Evolutionary conservation across 2,113 vertebrate genomes (phyloP).

Genomic region (Albula glossodonta): DNA sequence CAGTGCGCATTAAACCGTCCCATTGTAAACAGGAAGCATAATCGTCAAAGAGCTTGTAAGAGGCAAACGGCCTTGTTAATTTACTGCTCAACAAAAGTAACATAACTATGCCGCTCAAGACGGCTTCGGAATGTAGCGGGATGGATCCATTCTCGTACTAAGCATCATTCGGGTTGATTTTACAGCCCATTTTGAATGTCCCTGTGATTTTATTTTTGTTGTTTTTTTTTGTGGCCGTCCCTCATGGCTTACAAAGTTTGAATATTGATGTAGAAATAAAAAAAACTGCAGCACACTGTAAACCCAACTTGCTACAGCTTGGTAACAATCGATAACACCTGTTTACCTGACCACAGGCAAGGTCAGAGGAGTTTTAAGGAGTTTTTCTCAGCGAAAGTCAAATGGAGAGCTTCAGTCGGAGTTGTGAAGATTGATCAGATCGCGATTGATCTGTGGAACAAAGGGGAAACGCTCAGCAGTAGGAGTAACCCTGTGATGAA

Average conservation of each 20-base stretch:
- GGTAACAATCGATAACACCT: constrained; percentile 66
- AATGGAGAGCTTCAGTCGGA: constrained; percentile 68
- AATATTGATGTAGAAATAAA: constrained; percentile 60
- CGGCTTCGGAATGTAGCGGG: not conserved
- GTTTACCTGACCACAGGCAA: constrained; percentile 59
- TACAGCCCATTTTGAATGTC: not conserved
- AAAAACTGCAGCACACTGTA: constrained; percentile 51
- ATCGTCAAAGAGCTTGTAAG: constrained; percentile 34
- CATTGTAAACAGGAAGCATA: constrained; percentile 23
- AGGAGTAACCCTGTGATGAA: not conserved
- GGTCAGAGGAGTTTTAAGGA: constrained; percentile 78
- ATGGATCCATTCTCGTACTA: not conserved
- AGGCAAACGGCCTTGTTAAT: constrained; percentile 14
- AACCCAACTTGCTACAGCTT: constrained; percentile 64
- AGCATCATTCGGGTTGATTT: not conserved
- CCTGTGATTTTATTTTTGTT: not conserved
- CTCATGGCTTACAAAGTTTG: constrained; percentile 60
- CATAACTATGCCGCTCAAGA: not conserved
- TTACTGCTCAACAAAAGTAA: not conserved
- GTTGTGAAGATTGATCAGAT: constrained; percentile 56
- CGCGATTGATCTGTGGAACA: constrained; percentile 45
- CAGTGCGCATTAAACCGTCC: constrained; percentile 25
- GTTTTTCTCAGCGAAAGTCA: constrained; percentile 69
- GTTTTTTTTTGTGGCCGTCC: constrained; percentile 43
- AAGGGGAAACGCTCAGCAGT: not conserved